Percentiles rank a stretch among this genome's conserved stretches.
phyloP scores from a whole-genome alignment of 2,888 invertebrate species.

The Syrista parreyssii region DNA sequence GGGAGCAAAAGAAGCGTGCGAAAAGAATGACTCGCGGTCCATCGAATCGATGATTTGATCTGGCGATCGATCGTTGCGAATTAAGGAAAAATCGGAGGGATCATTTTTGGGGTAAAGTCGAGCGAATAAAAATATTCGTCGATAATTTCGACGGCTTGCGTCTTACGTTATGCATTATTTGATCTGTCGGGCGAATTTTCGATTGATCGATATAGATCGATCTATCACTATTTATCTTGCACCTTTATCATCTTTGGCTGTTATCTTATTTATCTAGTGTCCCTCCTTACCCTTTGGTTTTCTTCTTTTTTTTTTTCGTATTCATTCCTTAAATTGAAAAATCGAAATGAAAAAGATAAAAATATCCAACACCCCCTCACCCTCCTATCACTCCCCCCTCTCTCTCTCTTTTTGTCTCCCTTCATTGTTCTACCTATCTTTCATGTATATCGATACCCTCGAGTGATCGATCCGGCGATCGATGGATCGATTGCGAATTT shows the following conservation, averaged over 20 bases:
- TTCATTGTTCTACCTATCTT: neutral
- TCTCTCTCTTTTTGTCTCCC: neutral
- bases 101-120: neutral
- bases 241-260: neutral
- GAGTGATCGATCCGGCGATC: neutral
- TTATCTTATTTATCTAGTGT: neutral
- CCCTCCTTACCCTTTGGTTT: neutral
- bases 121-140: neutral
- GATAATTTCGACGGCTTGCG: neutral
- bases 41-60: neutral
- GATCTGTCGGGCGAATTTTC: neutral
- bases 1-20: neutral
- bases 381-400: neutral
- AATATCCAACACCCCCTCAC: neutral
- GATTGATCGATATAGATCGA: neutral
- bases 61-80: neutral
- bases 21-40: neutral
- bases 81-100: neutral
- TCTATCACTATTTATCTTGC: neutral
- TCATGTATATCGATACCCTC: neutral
- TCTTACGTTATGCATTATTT: neutral
- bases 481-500: slow-evolving; percentile 4
- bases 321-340: neutral
- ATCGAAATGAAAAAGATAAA: neutral
- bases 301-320: neutral